These are phyloP conservation scores for Synanthedon formicaeformis DNA, from an alignment of 2,888 invertebrate species.

Conservation along the genomic window DNA sequence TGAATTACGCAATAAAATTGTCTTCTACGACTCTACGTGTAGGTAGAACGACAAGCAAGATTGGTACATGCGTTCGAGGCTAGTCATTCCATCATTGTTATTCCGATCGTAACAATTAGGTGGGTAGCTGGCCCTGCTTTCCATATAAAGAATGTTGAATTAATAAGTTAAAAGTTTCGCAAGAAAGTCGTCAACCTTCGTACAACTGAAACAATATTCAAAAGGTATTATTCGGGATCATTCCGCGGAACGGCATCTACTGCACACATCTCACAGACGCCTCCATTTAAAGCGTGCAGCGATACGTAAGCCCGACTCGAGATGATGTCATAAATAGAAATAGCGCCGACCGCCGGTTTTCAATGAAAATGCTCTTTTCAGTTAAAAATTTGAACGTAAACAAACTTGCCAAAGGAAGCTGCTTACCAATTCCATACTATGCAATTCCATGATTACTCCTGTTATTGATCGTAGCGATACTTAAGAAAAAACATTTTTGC, in stretches of 20 bases:
- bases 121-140: slow-evolving; percentile 35
- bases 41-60: too few relatives aligned
- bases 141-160: slow-evolving; percentile 65
- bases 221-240: slow-evolving; percentile 64
- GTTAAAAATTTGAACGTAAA: too few relatives aligned
- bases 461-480: too few relatives aligned
- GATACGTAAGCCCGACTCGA: slow-evolving; percentile 68
- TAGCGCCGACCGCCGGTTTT: slow-evolving; percentile 58
- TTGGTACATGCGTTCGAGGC: not conserved
- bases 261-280: slow-evolving; percentile 61
- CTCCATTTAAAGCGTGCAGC: slow-evolving; percentile 72
- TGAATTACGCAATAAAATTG: too few relatives aligned
- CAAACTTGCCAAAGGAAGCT: slow-evolving; percentile 3
- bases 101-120: slow-evolving; percentile 36
- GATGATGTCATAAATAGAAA: slow-evolving; percentile 73
- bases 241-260: slow-evolving; percentile 64
- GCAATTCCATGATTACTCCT: too few relatives aligned
- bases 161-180: slow-evolving; percentile 57
- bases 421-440: too few relatives aligned
- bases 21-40: too few relatives aligned
- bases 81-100: slow-evolving; percentile 30
- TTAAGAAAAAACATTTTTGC: too few relatives aligned
- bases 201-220: slow-evolving; percentile 40
- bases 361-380: slow-evolving; percentile 9
- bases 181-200: slow-evolving; percentile 42